phyloP scores from a whole-genome alignment of 2,113 vertebrate species.

The Hemicordylus capensis region DNA sequence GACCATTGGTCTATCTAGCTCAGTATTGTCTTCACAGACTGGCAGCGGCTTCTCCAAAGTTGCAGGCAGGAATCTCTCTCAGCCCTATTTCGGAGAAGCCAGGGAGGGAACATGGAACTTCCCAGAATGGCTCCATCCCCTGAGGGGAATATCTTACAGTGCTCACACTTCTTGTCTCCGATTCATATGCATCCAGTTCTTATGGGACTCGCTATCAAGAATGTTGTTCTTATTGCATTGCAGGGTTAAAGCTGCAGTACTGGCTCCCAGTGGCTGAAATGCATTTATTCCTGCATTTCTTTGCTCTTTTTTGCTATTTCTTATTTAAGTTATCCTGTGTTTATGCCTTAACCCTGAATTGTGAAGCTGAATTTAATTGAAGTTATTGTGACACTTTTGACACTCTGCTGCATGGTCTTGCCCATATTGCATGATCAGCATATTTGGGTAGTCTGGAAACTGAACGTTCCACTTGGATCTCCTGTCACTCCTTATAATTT shows the following conservation, averaged over 20 bases:
- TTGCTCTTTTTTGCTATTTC: not conserved
- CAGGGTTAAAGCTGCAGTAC: not conserved
- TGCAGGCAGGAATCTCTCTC: too few relatives aligned
- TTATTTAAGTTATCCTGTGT: not conserved
- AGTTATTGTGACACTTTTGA: slow-evolving; percentile 9
- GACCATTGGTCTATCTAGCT: too few relatives aligned
- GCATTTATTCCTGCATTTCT: not conserved
- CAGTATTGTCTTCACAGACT: too few relatives aligned
- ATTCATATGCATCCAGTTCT: too few relatives aligned
- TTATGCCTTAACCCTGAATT: not conserved
- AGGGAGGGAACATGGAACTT: too few relatives aligned
- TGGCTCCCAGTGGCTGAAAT: not conserved
- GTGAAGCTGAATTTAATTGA: not conserved
- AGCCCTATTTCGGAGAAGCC: too few relatives aligned
- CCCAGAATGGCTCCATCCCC: too few relatives aligned
- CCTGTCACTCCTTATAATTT: slow-evolving; percentile 52
- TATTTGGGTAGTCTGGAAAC: slow-evolving; percentile 6
- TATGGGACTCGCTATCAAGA: not conserved
- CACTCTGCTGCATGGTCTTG: slow-evolving; percentile 18
- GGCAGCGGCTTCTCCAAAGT: too few relatives aligned
- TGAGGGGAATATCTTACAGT: too few relatives aligned
- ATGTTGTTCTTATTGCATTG: not conserved
- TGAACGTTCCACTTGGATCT: slow-evolving; percentile 34
- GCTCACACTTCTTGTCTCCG: too few relatives aligned
- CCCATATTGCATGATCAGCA: slow-evolving; percentile 8